Conservation (phyloP, 2,888 invertebrate genomes). For the Coenonympha glycerion region DNA sequence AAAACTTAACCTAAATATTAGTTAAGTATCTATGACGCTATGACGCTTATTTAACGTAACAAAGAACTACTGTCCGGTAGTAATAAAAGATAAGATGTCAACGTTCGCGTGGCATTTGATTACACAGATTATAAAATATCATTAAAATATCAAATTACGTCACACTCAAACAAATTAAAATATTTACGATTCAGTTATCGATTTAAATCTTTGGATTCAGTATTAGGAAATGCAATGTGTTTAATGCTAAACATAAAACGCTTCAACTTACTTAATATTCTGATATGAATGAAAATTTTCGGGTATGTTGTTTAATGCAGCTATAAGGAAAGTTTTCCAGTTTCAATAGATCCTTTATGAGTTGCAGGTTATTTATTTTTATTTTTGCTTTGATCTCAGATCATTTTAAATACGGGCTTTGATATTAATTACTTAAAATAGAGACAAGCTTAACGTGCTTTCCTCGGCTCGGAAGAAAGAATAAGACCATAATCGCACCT, state of each 20-base stretch:
- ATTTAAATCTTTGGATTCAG: constrained; percentile 32
- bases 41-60: not conserved
- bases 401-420: too few relatives aligned
- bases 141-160: constrained; percentile 46
- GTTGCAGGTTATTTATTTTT: not conserved
- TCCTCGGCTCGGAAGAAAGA: too few relatives aligned
- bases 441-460: too few relatives aligned
- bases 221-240: constrained; percentile 50
- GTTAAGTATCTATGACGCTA: too few relatives aligned
- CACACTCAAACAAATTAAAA: too few relatives aligned
- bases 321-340: not conserved
- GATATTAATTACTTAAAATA: too few relatives aligned
- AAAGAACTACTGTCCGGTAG: constrained; percentile 10
- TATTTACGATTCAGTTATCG: too few relatives aligned
- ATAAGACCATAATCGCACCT: too few relatives aligned
- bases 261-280: constrained; percentile 35
- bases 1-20: too few relatives aligned
- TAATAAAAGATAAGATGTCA: constrained; percentile 22
- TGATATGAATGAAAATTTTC: constrained; percentile 59
- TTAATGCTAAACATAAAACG: constrained; percentile 33
- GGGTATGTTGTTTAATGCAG: constrained; percentile 36
- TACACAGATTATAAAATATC: constrained; percentile 37
- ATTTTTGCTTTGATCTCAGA: too few relatives aligned
- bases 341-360: not conserved
- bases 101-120: constrained; percentile 33